These are phyloP conservation scores for Diloba caeruleocephala DNA, from an alignment of 2,888 invertebrate species.

Conservation along the genomic window DNA sequence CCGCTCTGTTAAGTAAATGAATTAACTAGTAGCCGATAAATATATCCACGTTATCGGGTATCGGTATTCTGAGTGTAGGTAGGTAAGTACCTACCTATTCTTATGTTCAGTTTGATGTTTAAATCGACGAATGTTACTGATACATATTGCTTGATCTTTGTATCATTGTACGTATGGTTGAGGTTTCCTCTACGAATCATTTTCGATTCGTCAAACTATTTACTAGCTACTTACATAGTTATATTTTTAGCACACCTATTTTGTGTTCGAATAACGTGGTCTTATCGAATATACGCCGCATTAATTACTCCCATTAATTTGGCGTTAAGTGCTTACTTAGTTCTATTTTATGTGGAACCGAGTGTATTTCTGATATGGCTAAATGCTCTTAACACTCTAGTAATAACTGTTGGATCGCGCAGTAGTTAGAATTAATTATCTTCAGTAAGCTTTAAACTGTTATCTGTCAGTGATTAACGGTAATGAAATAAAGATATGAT, in stretches of 20 bases:
- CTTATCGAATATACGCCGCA: slow-evolving; percentile 33
- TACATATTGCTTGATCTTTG: neutral
- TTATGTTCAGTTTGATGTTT: neutral
- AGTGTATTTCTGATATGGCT: slow-evolving; percentile 42
- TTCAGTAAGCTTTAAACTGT: slow-evolving; percentile 5
- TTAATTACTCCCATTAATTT: slow-evolving; percentile 52
- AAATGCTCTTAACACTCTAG: slow-evolving; percentile 22
- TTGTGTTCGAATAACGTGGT: slow-evolving; percentile 21
- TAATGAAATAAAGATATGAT: slow-evolving; percentile 19
- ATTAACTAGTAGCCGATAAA: too few species aligned
- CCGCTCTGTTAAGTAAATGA: too few species aligned
- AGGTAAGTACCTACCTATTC: too few species aligned
- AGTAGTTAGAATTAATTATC: slow-evolving; percentile 20
- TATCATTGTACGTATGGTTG: neutral
- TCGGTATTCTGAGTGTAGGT: too few species aligned
- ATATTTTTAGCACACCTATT: neutral
- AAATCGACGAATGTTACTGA: too few species aligned
- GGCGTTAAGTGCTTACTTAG: slow-evolving; percentile 50
- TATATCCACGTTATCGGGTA: too few species aligned
- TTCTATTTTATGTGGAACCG: slow-evolving; percentile 44
- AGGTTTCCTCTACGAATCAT: slow-evolving; percentile 6
- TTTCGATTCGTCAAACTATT: slow-evolving; percentile 25
- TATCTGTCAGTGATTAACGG: slow-evolving; percentile 24
- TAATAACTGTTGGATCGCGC: slow-evolving; percentile 20
- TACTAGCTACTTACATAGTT: neutral